phyloP scores from a whole-genome alignment of 1,140 invertebrate species.

The Cataglyphis hispanica region DNA sequence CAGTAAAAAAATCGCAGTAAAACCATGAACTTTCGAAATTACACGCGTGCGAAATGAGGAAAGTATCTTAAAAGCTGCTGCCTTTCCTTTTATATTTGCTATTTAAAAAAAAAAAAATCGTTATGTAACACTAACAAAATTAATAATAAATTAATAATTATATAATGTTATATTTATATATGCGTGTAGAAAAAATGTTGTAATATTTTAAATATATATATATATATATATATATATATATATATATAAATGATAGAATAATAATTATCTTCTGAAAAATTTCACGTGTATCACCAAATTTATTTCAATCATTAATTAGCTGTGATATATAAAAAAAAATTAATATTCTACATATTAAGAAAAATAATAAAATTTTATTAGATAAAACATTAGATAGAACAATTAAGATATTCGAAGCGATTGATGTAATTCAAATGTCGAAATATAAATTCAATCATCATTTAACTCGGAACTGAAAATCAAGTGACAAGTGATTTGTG shows the following conservation, averaged over 20 bases:
- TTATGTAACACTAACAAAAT: background rate
- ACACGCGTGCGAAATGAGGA: background rate
- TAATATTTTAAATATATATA: no score
- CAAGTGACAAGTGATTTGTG: background rate
- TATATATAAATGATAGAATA: no score
- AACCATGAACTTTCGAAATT: constrained; percentile 3
- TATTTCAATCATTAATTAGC: no score
- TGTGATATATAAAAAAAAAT: no score
- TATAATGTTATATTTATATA: background rate
- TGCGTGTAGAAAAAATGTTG: no score
- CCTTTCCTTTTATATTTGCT: background rate
- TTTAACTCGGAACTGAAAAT: background rate
- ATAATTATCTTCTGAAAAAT: no score
- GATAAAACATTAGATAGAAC: no score
- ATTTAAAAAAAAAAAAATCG: constrained; percentile 25
- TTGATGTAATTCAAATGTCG: background rate
- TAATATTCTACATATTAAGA: no score
- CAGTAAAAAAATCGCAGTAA: constrained; percentile 19
- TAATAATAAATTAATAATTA: constrained; percentile 11
- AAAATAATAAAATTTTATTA: no score
- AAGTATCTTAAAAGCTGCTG: background rate
- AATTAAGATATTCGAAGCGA: background rate
- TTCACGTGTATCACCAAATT: no score
- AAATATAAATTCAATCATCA: background rate
- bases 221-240: no score